phyloP scores from a whole-genome alignment of 2,113 vertebrate species.

The Pan paniscus region DNA sequence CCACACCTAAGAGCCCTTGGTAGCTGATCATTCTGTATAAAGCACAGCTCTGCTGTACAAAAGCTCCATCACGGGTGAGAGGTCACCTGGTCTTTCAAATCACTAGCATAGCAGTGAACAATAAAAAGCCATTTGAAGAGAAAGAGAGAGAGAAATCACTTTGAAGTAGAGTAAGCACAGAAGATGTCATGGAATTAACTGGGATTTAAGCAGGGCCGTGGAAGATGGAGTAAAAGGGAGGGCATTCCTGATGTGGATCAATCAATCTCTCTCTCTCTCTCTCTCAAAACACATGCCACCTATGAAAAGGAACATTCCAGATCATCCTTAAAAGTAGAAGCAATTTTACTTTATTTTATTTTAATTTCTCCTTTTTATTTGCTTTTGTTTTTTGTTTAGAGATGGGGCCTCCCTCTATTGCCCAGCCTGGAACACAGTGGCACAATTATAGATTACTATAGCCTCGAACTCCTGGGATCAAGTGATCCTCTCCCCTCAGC shows the following conservation, averaged over 20 bases:
- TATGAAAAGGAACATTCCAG: background rate
- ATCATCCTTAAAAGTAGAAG: background rate
- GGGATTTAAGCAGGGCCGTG: background rate
- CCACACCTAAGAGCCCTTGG: too few relatives aligned
- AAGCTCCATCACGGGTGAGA: accelerated
- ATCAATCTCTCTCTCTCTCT: background rate
- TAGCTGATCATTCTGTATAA: background rate
- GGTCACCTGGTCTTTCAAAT: background rate
- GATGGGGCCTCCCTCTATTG: background rate
- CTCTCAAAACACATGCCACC: background rate
- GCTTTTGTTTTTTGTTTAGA: background rate
- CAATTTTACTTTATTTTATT: too few relatives aligned
- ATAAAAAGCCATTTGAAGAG: background rate
- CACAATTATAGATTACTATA: too few relatives aligned
- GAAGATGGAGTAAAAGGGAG: background rate
- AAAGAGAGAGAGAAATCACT: background rate
- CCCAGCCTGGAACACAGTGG: too few relatives aligned
- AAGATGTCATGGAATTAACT: background rate
- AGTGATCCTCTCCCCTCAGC: too few relatives aligned
- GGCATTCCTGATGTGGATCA: background rate
- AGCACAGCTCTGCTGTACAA: background rate
- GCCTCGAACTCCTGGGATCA: too few relatives aligned
- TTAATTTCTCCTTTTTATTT: background rate
- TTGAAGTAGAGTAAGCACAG: background rate
- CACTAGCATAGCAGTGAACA: background rate